A percentile compares a stretch with the other conserved stretches of the same genome.
Conservation (phyloP, 2,113 vertebrate genomes). For the Neolamprologus tretocephalus region DNA sequence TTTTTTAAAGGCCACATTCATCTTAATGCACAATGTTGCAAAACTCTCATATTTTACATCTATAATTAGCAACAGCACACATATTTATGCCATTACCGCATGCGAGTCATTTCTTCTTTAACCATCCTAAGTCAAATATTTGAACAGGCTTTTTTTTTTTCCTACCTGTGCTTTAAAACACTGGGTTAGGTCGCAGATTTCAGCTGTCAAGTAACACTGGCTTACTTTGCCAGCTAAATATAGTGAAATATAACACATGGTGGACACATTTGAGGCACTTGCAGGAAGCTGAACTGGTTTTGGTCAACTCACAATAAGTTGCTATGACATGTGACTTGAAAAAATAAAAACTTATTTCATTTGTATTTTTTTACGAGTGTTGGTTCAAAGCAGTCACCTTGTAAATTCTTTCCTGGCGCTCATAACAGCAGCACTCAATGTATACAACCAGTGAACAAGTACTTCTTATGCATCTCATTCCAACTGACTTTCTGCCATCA, state of each 20-base stretch:
- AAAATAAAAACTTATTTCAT: neutral
- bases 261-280: neutral
- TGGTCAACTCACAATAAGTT: neutral
- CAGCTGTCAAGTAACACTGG: neutral
- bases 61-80: neutral
- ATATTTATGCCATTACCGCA: neutral
- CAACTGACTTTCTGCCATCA: neutral
- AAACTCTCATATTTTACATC: neutral
- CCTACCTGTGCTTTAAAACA: neutral
- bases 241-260: neutral
- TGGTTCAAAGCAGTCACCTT: neutral
- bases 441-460: neutral
- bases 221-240: neutral
- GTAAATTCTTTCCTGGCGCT: neutral
- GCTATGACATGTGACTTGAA: neutral
- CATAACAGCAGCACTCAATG: neutral
- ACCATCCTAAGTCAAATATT: neutral
- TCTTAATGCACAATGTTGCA: neutral
- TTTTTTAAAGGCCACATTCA: neutral
- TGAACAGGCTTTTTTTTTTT: neutral
- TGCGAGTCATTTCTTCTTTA: accelerated
- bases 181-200: neutral
- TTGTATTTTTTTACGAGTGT: neutral
- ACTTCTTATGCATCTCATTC: neutral
- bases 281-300: neutral